A percentile compares a stretch with the other conserved stretches of the same genome.
Conservation (phyloP, 2,113 vertebrate genomes). For the Pluvialis apricaria region DNA sequence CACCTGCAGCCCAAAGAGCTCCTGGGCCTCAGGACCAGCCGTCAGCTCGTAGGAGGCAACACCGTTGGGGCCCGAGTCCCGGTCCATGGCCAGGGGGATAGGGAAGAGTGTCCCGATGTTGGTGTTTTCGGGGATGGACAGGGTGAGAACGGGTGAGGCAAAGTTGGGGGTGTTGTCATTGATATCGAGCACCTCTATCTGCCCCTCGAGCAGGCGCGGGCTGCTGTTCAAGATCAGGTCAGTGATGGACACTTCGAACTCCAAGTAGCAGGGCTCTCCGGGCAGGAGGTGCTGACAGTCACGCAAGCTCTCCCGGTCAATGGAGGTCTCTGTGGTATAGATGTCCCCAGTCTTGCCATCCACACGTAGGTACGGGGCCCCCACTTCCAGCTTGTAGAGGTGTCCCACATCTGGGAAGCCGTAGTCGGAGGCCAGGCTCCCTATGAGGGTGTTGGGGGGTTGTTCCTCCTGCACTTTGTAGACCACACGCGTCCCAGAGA, state of each 20-base stretch:
- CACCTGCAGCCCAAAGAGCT: conserved; percentile 92
- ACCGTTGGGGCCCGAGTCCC: conserved; percentile 85
- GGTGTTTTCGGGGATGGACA: conserved; percentile 95
- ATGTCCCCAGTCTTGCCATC: conserved; percentile 95
- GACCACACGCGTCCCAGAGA: conserved; percentile 67
- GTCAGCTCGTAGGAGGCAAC: conserved; percentile 90
- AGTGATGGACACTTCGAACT: conserved; percentile 96
- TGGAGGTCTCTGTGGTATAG: conserved; percentile 92
- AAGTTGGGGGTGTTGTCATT: conserved; percentile 99
- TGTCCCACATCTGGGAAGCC: conserved; percentile 91
- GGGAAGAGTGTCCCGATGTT: conserved; percentile 85
- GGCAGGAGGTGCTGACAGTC: conserved; percentile 89
- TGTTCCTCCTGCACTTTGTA: conserved; percentile 91
- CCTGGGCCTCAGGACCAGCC: conserved; percentile 81
- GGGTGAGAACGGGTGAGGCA: conserved; percentile 86
- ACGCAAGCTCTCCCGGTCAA: conserved; percentile 88
- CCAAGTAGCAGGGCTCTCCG: conserved; percentile 86
- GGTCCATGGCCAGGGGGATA: conserved; percentile 89
- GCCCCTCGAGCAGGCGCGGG: conserved; percentile 90
- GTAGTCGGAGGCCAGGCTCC: conserved; percentile 88
- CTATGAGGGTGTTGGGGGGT: conserved; percentile 91
- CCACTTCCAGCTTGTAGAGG: conserved; percentile 95
- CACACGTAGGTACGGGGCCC: conserved; percentile 89
- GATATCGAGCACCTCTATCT: conserved; percentile 92
- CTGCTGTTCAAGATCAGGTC: conserved; percentile 84